phyloP scores from a whole-genome alignment of 1,140 invertebrate genomes.

The Bombus balteatus region DNA sequence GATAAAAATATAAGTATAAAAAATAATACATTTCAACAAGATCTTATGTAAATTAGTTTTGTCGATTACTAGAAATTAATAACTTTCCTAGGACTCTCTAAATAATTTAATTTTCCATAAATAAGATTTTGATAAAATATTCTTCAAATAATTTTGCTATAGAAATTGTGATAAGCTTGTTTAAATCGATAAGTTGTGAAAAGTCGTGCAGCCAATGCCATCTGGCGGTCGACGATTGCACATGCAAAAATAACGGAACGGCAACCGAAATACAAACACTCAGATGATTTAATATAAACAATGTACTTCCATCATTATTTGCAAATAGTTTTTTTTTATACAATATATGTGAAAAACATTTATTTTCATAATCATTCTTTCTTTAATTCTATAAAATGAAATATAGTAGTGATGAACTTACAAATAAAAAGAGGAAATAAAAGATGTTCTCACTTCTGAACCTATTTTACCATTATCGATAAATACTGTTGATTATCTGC shows the following conservation, averaged over 20 bases:
- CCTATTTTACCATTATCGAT: constrained; percentile 35
- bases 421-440: constrained; percentile 48
- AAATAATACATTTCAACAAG: constrained; percentile 20
- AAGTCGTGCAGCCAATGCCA: constrained; percentile 31
- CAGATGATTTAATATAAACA: constrained; percentile 58
- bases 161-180: neutral
- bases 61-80: neutral
- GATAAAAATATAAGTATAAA: neutral
- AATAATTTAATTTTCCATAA: neutral
- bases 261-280: constrained; percentile 45
- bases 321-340: constrained; percentile 63
- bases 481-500: constrained; percentile 51
- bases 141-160: neutral
- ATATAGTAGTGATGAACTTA: constrained; percentile 47
- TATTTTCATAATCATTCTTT: constrained; percentile 62
- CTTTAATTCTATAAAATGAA: constrained; percentile 54
- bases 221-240: constrained; percentile 27
- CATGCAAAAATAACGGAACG: constrained; percentile 32
- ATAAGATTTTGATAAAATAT: neutral
- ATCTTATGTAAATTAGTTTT: neutral
- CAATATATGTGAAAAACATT: constrained; percentile 72
- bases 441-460: constrained; percentile 29
- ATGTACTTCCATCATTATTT: constrained; percentile 66
- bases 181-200: constrained; percentile 36
- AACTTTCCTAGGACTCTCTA: neutral